These are phyloP conservation scores for Fulica atra DNA, from an alignment of 2,113 vertebrate species.

Conservation along the genomic window DNA sequence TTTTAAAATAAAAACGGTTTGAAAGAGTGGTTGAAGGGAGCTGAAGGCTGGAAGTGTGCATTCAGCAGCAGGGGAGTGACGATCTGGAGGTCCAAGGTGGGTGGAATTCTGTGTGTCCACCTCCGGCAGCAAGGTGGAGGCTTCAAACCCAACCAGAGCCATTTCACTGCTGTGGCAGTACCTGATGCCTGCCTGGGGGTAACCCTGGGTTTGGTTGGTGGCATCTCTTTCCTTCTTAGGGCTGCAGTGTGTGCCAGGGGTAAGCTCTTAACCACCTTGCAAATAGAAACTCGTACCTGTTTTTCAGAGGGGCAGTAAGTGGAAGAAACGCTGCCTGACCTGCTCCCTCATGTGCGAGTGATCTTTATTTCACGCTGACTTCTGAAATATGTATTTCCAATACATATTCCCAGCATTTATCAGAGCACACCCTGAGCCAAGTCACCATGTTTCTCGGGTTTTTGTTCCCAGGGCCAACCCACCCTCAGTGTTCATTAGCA, in stretches of 20 bases:
- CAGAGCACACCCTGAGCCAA: neutral
- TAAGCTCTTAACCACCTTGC: neutral
- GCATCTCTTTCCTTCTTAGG: neutral
- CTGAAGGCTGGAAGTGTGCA: neutral
- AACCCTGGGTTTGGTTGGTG: neutral
- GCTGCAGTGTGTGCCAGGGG: accelerated
- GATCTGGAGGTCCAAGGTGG: neutral
- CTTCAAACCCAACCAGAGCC: neutral
- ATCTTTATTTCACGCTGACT: neutral
- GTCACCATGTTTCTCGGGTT: slow-evolving; percentile 26
- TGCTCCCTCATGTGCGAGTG: neutral
- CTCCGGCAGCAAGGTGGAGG: no score
- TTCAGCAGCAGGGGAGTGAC: accelerated
- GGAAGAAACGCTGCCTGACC: neutral
- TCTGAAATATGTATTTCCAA: neutral
- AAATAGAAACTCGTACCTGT: neutral
- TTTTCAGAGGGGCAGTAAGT: neutral
- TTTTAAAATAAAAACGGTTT: neutral
- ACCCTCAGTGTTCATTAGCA: slow-evolving; percentile 33
- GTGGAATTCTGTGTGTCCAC: neutral
- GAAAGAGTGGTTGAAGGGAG: neutral
- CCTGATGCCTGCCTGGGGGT: neutral
- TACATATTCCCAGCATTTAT: neutral
- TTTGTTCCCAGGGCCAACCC: slow-evolving; percentile 28
- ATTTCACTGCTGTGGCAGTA: neutral